Conservation (phyloP, 2,888 invertebrate genomes). For the Luperina testacea region DNA sequence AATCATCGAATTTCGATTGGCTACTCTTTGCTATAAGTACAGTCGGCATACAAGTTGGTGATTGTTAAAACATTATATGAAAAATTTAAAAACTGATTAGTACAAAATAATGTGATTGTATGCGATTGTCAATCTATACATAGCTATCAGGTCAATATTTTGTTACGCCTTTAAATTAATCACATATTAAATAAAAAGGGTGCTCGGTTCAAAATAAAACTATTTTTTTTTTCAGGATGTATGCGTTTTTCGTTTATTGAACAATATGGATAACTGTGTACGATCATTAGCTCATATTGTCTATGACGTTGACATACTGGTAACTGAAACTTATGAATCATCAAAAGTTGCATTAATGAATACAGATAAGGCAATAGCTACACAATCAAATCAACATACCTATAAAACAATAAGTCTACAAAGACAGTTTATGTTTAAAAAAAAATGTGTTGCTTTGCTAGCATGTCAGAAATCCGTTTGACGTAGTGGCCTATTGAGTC, state of each 20-base stretch:
- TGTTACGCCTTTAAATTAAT: neutral
- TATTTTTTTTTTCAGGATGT: neutral
- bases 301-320: conserved; percentile 18
- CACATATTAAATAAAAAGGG: neutral
- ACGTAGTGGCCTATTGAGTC: conserved; percentile 3
- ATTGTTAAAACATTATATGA: neutral
- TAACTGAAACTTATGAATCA: conserved; percentile 36
- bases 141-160: conserved; percentile 1
- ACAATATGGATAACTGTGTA: neutral
- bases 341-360: conserved; percentile 10
- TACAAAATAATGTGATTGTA: neutral
- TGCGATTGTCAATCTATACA: neutral
- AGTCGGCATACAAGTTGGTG: neutral
- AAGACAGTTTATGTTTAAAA: neutral
- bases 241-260: conserved; percentile 14
- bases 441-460: neutral
- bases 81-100: neutral
- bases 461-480: conserved; percentile 7
- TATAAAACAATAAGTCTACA: neutral
- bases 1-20: conserved; percentile 20
- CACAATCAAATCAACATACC: neutral
- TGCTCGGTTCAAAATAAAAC: too few relatives aligned
- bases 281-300: conserved; percentile 18
- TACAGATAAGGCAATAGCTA: conserved; percentile 10
- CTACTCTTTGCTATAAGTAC: neutral